phyloP scores from a whole-genome alignment of 2,113 vertebrate genomes.

The Clarias magur region DNA sequence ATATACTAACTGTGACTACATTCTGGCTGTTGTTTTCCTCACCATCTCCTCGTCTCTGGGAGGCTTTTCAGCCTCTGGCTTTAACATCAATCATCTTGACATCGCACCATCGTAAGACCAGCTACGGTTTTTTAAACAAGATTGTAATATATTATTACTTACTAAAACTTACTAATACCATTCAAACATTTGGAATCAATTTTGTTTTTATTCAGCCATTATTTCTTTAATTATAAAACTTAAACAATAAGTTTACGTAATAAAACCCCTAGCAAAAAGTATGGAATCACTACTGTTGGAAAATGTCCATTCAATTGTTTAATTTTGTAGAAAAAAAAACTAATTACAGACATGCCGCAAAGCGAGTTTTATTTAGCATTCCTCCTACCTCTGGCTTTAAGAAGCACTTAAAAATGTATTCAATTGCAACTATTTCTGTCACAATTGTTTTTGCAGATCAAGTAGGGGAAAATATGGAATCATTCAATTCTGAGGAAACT shows the following conservation, averaged over 20 bases:
- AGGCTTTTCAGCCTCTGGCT: slow-evolving; percentile 88
- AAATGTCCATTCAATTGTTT: no score
- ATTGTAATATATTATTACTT: background rate
- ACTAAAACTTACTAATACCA: background rate
- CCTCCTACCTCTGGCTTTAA: no score
- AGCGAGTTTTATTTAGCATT: no score
- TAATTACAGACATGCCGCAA: no score
- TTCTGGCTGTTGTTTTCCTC: slow-evolving; percentile 84
- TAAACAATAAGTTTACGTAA: background rate
- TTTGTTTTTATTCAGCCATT: background rate
- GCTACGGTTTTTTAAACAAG: background rate
- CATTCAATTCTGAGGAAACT: no score
- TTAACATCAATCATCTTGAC: slow-evolving; percentile 95
- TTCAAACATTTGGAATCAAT: background rate
- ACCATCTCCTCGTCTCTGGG: slow-evolving; percentile 90
- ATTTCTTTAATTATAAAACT: background rate
- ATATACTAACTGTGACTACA: slow-evolving; percentile 86
- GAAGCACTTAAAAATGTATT: no score
- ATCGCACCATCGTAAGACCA: slow-evolving; percentile 96
- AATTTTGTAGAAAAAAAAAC: no score
- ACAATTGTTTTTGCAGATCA: no score
- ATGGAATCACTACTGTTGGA: no score
- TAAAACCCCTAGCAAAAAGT: background rate
- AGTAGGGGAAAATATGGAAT: no score
- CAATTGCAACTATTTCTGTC: no score